Percentiles rank a stretch among this genome's conserved stretches.
Evolutionary conservation across 1,140 invertebrate species (phyloP).

Genomic region (Centruroides sculpturatus): DNA sequence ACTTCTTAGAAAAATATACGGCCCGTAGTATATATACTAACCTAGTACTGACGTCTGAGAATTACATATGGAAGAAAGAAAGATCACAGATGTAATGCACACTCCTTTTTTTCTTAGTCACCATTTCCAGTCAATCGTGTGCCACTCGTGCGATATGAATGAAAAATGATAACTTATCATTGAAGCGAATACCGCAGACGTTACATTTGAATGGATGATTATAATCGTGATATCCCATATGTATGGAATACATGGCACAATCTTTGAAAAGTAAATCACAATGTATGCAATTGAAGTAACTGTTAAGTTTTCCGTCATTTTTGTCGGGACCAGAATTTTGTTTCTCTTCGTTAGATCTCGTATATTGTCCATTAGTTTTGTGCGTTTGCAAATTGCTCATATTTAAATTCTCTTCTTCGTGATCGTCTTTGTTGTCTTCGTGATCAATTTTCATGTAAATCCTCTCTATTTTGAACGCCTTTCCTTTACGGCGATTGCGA

Average conservation of each 20-base stretch:
- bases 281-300: conserved; percentile 49
- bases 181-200: conserved; percentile 70
- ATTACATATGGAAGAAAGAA: too few species aligned
- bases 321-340: background rate
- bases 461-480: conserved; percentile 22
- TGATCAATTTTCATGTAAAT: background rate
- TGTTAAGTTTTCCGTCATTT: background rate
- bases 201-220: conserved; percentile 86
- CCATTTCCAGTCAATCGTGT: conserved; percentile 35
- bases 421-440: background rate
- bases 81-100: too few species aligned
- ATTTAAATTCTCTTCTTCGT: background rate
- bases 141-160: conserved; percentile 73
- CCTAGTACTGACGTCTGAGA: too few species aligned
- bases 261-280: conserved; percentile 86
- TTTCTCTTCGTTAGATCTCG: background rate
- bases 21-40: too few species aligned
- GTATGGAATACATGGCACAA: conserved; percentile 78
- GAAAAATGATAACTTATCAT: conserved; percentile 76
- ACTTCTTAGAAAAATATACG: too few species aligned
- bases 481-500: conserved; percentile 12
- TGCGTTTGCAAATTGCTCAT: background rate
- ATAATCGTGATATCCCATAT: conserved; percentile 89
- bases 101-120: too few species aligned
- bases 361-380: background rate